Conservation (phyloP, 2,888 invertebrate genomes). For the Agrochola litura region DNA sequence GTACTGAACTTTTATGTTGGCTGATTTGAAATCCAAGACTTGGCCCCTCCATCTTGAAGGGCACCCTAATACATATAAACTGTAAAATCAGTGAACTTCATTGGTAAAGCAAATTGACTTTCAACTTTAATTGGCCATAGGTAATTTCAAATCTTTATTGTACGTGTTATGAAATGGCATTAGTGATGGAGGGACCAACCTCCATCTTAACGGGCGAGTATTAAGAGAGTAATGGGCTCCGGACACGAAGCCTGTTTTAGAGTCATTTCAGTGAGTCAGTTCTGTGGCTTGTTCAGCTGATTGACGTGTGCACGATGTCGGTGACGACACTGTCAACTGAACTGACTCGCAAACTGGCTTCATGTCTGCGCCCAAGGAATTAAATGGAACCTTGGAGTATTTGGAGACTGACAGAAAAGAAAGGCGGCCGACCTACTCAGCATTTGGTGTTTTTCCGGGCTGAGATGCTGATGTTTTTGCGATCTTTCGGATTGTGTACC, state of each 20-base stretch:
- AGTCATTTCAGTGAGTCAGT: too few species aligned
- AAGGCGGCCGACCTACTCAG: background rate
- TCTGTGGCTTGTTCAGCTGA: background rate
- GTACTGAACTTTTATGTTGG: too few species aligned
- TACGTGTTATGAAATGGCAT: too few species aligned
- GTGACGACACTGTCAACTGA: background rate
- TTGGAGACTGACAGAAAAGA: background rate
- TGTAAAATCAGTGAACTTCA: too few species aligned
- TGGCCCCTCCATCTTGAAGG: too few species aligned
- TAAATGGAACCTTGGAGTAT: background rate
- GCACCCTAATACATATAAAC: too few species aligned
- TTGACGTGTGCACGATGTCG: too few species aligned
- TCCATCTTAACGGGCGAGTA: background rate
- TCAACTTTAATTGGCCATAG: too few species aligned
- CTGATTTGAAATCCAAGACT: too few species aligned
- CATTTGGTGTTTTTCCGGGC: background rate
- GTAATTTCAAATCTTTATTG: too few species aligned
- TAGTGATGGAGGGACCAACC: too few species aligned
- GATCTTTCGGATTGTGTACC: background rate
- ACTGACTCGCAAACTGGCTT: background rate
- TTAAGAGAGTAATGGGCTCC: background rate
- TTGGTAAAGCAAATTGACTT: too few species aligned
- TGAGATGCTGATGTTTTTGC: background rate
- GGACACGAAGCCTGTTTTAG: background rate
- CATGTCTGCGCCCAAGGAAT: background rate